Percentiles rank a stretch among this genome's conserved stretches.
Conservation (phyloP, 1,140 invertebrate species). For the Elysia chlorotica region DNA sequence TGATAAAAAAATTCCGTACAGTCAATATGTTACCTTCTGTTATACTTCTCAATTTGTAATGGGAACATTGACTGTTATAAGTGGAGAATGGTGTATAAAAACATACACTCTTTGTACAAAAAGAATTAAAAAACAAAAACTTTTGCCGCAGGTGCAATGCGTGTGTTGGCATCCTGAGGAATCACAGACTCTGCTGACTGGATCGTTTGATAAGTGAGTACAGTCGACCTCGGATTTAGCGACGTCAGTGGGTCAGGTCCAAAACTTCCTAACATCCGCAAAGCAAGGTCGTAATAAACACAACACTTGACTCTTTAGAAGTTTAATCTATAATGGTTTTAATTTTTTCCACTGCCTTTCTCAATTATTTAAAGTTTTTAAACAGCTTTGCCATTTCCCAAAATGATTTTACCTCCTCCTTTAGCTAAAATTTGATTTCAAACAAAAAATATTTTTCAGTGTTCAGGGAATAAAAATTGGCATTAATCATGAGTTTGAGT, state of each 20-base stretch:
- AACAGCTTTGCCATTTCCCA: no score
- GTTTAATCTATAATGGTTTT: not conserved
- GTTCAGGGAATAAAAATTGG: no score
- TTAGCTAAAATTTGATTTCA: no score
- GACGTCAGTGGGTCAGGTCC: not conserved
- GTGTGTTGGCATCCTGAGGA: conserved; percentile 86
- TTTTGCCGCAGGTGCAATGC: conserved; percentile 71
- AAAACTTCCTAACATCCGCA: not conserved
- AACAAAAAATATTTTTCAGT: no score
- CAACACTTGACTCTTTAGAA: not conserved
- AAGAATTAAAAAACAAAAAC: no score
- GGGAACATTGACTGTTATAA: not conserved
- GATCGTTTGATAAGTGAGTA: conserved; percentile 71
- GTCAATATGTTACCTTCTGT: not conserved
- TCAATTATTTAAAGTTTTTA: not conserved
- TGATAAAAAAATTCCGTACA: not conserved
- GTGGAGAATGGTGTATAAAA: no score
- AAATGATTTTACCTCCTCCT: no score
- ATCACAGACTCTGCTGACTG: conserved; percentile 79
- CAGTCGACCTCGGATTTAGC: not conserved
- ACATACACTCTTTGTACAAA: no score
- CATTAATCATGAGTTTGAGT: no score
- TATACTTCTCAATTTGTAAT: not conserved
- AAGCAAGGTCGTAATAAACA: not conserved
- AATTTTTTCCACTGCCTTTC: not conserved